Evolutionary conservation across 2,113 vertebrate genomes (phyloP).

Genomic region (Bolborhynchus lineola): DNA sequence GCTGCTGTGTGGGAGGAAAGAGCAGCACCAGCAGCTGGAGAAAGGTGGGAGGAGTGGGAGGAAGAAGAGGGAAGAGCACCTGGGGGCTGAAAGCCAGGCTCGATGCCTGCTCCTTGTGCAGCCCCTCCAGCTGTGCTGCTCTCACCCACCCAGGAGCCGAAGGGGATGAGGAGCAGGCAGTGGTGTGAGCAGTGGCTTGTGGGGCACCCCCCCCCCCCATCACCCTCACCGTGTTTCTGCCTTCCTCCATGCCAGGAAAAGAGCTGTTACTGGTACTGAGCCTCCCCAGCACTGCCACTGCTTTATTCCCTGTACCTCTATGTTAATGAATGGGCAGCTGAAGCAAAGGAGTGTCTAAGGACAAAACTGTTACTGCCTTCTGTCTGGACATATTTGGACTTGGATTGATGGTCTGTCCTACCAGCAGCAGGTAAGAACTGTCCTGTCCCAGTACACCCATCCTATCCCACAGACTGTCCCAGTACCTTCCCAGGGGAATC

Average conservation of each 20-base stretch:
- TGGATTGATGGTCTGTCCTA: not conserved
- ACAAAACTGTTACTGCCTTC: not conserved
- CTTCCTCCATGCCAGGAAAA: not conserved
- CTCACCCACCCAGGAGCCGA: not conserved
- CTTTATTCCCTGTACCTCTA: not conserved
- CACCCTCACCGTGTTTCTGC: not conserved
- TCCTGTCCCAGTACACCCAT: not conserved
- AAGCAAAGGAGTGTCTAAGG: not conserved
- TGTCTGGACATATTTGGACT: not conserved
- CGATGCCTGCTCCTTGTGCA: not conserved
- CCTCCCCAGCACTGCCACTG: not conserved
- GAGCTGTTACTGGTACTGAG: not conserved
- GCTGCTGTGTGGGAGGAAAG: slow-evolving; percentile 62
- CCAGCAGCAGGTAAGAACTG: not conserved
- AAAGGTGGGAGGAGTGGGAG: slow-evolving; percentile 62
- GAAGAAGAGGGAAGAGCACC: slow-evolving; percentile 54
- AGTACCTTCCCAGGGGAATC: not conserved
- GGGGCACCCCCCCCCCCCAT: not conserved
- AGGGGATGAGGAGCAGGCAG: not conserved
- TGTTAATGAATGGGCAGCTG: not conserved
- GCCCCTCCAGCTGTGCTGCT: not conserved
- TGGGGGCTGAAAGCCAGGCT: slow-evolving; percentile 25
- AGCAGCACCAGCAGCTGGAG: slow-evolving; percentile 64
- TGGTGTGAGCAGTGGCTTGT: not conserved
- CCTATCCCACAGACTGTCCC: not conserved